A percentile compares a stretch with the other conserved stretches of the same genome.
Conservation (phyloP, 2,888 invertebrate species). For the Andrena camellia region DNA sequence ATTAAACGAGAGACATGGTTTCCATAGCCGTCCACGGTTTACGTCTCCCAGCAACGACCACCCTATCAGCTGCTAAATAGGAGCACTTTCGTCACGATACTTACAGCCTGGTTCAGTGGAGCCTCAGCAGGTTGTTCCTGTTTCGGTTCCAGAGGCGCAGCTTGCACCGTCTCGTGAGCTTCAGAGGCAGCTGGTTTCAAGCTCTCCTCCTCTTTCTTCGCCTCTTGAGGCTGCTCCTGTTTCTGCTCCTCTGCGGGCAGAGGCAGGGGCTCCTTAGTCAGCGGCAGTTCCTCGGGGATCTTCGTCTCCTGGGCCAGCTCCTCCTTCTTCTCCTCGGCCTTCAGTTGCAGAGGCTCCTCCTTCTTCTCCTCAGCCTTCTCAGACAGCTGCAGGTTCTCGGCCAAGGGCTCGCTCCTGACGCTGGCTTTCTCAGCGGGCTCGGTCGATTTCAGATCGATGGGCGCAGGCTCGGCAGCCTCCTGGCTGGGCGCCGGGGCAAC, state of each 20-base stretch:
- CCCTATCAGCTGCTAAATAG: not conserved
- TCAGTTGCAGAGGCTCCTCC: constrained; percentile 57
- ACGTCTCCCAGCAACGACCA: too few species aligned
- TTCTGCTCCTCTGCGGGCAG: constrained; percentile 49
- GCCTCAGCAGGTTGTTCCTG: constrained; percentile 34
- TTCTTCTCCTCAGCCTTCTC: constrained; percentile 59
- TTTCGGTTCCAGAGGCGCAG: constrained; percentile 68
- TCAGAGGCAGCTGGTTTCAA: constrained; percentile 69
- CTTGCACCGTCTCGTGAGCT: constrained; percentile 68
- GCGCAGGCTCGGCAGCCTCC: constrained; percentile 61
- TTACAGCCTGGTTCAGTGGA: constrained; percentile 62
- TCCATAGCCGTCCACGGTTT: too few species aligned
- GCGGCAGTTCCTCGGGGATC: constrained; percentile 8
- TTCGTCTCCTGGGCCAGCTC: constrained; percentile 55
- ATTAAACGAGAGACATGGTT: too few species aligned
- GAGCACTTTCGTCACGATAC: constrained; percentile 1
- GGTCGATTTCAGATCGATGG: constrained; percentile 11
- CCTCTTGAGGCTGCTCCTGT: constrained; percentile 33
- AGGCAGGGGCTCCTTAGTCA: constrained; percentile 48
- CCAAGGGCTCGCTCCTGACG: constrained; percentile 39
- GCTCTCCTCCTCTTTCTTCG: constrained; percentile 72
- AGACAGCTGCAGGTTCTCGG: constrained; percentile 21
- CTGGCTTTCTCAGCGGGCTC: constrained; percentile 28
- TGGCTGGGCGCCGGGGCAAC: constrained; percentile 53
- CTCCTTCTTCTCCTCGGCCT: constrained; percentile 57